Conservation (phyloP, 2,888 invertebrate species). For the Margaritifera margaritifera region DNA sequence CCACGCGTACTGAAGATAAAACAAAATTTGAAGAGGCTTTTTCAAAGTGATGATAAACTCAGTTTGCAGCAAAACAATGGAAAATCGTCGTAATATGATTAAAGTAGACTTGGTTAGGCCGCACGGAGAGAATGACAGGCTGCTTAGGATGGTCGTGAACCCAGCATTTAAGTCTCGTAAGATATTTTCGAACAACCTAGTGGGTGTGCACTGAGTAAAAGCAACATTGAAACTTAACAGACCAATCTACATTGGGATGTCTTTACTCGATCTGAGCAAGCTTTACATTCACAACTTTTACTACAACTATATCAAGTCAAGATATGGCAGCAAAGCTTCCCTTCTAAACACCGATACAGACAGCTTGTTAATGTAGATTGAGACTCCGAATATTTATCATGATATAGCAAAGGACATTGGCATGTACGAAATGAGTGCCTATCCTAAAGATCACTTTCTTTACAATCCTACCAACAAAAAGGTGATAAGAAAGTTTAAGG, state of each 20-base stretch:
- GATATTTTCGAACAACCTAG: constrained; percentile 68
- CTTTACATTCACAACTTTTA: constrained; percentile 68
- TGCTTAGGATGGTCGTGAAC: constrained; percentile 21
- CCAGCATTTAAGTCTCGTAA: constrained; percentile 28
- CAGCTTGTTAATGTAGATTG: constrained; percentile 18
- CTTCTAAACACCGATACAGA: constrained; percentile 25
- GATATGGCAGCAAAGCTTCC: constrained; percentile 38
- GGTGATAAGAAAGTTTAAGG: constrained; percentile 26
- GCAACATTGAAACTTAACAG: constrained; percentile 57
- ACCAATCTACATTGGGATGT: constrained; percentile 71
- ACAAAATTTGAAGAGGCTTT: constrained; percentile 68
- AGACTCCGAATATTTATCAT: constrained; percentile 16
- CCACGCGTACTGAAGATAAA: constrained; percentile 46
- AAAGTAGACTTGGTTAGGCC: constrained; percentile 55
- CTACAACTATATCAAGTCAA: constrained; percentile 60
- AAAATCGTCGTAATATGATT: constrained; percentile 70
- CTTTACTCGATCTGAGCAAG: constrained; percentile 71
- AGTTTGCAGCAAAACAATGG: constrained; percentile 70
- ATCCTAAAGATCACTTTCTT: constrained; percentile 23
- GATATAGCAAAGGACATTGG: constrained; percentile 17
- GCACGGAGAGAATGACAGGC: constrained; percentile 14
- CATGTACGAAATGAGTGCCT: constrained; percentile 23
- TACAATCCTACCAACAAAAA: constrained; percentile 23
- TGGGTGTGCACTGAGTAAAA: constrained; percentile 59
- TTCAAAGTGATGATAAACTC: constrained; percentile 52